Percentiles rank a stretch among this genome's conserved stretches.
These are phyloP conservation scores for Rhinolophus ferrumequinum DNA, from an alignment of 2,113 vertebrate genomes.

Conservation along the genomic window DNA sequence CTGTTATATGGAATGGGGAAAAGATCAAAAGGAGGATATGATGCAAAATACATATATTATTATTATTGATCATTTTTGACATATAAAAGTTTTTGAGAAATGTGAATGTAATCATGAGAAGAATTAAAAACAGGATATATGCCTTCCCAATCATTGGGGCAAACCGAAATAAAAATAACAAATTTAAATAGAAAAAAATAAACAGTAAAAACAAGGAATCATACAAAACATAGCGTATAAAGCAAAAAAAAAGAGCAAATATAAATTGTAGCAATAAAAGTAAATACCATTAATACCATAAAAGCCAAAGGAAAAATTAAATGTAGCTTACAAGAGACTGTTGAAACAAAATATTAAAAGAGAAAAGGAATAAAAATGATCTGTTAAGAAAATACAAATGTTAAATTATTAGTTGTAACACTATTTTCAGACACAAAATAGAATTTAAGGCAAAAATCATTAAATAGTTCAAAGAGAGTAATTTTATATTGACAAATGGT, in stretches of 20 bases:
- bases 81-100: neutral
- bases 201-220: neutral
- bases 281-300: neutral
- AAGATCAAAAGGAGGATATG: neutral
- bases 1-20: neutral
- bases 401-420: conserved; percentile 13
- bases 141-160: neutral
- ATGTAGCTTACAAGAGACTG: neutral
- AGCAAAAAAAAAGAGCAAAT: neutral
- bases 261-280: neutral
- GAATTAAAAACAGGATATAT: neutral
- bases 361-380: neutral
- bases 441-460: conserved; percentile 33
- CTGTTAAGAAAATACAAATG: neutral
- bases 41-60: neutral
- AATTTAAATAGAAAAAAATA: conserved; percentile 3
- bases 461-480: neutral
- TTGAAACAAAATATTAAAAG: conserved; percentile 8
- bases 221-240: neutral
- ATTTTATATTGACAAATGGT: conserved; percentile 24
- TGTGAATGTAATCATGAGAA: neutral
- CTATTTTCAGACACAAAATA: conserved; percentile 14
- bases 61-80: neutral
- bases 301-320: neutral
- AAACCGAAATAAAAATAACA: neutral